Base-by-base conservation (phyloP, 1,140 invertebrate species). In the Drosophila repletoides region DNA sequence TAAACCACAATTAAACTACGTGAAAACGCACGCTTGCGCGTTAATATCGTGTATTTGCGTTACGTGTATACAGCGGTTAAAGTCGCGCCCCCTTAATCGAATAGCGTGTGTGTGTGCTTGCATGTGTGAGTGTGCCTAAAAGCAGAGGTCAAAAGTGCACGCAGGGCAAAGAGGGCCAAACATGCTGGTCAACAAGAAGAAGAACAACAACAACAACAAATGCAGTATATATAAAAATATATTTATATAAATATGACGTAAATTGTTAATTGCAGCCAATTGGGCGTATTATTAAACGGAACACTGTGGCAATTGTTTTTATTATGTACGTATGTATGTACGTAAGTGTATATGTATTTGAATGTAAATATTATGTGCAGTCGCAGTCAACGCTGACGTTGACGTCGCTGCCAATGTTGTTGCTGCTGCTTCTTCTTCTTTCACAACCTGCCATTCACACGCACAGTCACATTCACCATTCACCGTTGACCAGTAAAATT, bases 81-180 rank as follows among this genome's bases (percentile, higher is more conserved):
- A 51, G 46, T 43, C 55, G 63, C 26, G 73, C 77, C 76, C 49
- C 77, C 59, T 51, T 41, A 21, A 15, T 12, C 6, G 7, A 49
- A 21, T 3, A 41, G 21, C 43, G 40, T 29, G 28, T 48, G 55
- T 36, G 56, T 38, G 59, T 51, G 36, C 45, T 38, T 59, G 34
- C 28, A 51, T 65, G 34, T 41, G 19, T 31, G 22, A 61, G 40
- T 66, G 38, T 59, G 61, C 28, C 17, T 41, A 31, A 55, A 69
- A 69, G 7, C 69, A 84, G 80, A 86, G 80, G 80, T 86, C 80
- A 84, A 84, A 84, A 84, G 80, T 86, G 75, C 72, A 75, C 55
- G 67, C 55, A 51, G 52, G 28, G 46, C 26, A 55, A 51, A 65
- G 5, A 56, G 28, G 26, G 31, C 17, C n/a, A 49, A 73, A 26